Evolutionary conservation across 2,797 vertebrate species (phyloP).

Genomic region (Antrozous pallidus): DNA sequence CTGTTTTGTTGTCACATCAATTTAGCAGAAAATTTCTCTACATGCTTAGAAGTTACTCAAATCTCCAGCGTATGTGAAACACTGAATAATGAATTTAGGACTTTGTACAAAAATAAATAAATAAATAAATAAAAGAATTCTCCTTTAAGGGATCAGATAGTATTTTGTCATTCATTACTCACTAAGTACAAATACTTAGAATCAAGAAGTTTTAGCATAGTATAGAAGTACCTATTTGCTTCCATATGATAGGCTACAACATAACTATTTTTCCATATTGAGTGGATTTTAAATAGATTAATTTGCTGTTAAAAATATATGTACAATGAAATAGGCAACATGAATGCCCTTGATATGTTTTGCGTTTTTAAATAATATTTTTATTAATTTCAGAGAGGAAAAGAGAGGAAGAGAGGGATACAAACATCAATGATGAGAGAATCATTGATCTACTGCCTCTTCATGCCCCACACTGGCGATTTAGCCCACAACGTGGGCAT

Average conservation of each 20-base stretch:
- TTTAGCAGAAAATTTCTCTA: background rate
- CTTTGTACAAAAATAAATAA: background rate
- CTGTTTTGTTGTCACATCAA: background rate
- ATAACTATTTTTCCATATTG: background rate
- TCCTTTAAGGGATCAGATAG: background rate
- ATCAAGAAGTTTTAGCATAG: background rate
- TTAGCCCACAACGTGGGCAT: too few relatives aligned
- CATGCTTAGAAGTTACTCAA: background rate
- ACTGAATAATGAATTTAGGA: background rate
- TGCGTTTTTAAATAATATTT: too few relatives aligned
- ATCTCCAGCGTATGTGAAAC: background rate
- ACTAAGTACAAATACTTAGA: slow-evolving; percentile 7
- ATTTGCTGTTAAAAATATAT: background rate
- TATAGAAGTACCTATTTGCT: background rate
- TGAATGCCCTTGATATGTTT: background rate
- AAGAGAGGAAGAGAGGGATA: too few relatives aligned
- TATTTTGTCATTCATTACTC: background rate
- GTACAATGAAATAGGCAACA: background rate
- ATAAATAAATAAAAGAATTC: background rate
- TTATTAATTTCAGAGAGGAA: too few relatives aligned
- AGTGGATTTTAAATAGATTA: background rate
- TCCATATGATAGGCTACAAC: background rate
- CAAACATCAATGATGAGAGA: too few relatives aligned
- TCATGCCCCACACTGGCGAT: too few relatives aligned
- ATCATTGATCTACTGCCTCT: too few relatives aligned